Percentiles rank a stretch among this genome's conserved stretches.
These are phyloP conservation scores for Montifringilla adamsi DNA, from an alignment of 2,113 vertebrate genomes.

Conservation along the genomic window DNA sequence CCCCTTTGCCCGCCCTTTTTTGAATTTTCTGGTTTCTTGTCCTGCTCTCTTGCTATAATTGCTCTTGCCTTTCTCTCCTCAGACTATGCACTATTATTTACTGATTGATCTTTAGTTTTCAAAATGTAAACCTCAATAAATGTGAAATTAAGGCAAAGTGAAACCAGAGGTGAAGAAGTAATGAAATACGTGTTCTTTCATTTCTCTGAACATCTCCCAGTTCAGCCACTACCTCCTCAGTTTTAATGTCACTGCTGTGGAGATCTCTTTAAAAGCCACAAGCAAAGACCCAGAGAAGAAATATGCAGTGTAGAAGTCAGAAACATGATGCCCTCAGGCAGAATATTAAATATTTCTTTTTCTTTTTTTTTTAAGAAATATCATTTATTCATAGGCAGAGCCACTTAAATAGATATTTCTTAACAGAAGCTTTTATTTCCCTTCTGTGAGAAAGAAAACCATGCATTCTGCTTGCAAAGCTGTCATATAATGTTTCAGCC, in stretches of 20 bases:
- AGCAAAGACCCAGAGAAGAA: not conserved
- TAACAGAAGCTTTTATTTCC: not conserved
- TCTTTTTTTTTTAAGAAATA: not conserved
- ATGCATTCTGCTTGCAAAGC: not conserved
- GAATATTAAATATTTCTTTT: not conserved
- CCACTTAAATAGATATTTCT: not conserved
- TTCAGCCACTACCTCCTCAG: not conserved
- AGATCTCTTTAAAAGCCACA: not conserved
- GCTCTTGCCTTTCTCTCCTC: not conserved
- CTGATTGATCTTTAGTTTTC: not conserved
- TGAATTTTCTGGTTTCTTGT: not conserved
- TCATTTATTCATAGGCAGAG: conserved; percentile 11
- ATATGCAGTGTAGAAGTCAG: not conserved
- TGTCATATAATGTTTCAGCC: not conserved
- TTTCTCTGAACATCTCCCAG: not conserved
- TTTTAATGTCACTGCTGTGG: not conserved
- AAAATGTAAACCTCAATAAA: not conserved
- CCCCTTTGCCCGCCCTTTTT: not conserved
- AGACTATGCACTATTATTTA: not conserved
- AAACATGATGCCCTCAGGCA: not conserved
- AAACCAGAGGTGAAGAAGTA: not conserved
- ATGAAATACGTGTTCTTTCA: not conserved
- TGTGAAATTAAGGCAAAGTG: not conserved
- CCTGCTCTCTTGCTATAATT: not conserved
- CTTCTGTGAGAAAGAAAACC: not conserved